Evolutionary conservation across 2,888 invertebrate genomes (phyloP).

Genomic region (Platynereis dumerilii): DNA sequence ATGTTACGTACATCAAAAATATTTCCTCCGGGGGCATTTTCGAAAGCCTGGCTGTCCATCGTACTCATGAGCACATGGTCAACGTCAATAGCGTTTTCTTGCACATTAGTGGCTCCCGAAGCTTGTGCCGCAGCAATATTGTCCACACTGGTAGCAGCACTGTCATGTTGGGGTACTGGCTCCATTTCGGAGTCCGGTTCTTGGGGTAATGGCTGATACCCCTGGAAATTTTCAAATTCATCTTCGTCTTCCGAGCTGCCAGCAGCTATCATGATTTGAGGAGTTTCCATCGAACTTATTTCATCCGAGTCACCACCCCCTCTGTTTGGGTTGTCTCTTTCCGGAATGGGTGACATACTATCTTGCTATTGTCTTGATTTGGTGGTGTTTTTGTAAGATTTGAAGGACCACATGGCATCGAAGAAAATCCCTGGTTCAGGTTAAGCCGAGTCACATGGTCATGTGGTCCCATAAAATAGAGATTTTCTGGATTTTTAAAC

Average conservation of each 20-base stretch:
- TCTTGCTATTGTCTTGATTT: neutral
- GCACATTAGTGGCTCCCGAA: neutral
- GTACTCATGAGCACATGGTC: neutral
- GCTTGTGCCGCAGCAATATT: too few species aligned
- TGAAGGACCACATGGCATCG: too few species aligned
- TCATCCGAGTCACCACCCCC: neutral
- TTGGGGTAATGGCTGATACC: neutral
- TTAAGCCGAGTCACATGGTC: too few species aligned
- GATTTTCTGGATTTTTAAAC: too few species aligned
- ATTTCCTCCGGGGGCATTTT: neutral
- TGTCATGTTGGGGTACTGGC: too few species aligned
- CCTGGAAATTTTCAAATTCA: neutral
- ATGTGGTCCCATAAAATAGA: too few species aligned
- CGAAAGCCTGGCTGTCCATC: neutral
- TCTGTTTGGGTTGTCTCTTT: constrained; percentile 1
- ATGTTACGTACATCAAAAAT: constrained; percentile 9
- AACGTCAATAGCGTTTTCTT: neutral
- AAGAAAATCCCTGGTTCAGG: too few species aligned
- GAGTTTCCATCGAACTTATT: constrained; percentile 2
- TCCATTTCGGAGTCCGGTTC: neutral
- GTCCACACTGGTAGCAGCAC: too few species aligned
- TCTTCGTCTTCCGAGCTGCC: constrained; percentile 5
- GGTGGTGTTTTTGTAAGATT: too few species aligned
- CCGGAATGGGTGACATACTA: constrained; percentile 4
- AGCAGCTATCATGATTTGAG: neutral